phyloP scores from a whole-genome alignment of 2,113 vertebrate genomes.

The Mustelus asterias region DNA sequence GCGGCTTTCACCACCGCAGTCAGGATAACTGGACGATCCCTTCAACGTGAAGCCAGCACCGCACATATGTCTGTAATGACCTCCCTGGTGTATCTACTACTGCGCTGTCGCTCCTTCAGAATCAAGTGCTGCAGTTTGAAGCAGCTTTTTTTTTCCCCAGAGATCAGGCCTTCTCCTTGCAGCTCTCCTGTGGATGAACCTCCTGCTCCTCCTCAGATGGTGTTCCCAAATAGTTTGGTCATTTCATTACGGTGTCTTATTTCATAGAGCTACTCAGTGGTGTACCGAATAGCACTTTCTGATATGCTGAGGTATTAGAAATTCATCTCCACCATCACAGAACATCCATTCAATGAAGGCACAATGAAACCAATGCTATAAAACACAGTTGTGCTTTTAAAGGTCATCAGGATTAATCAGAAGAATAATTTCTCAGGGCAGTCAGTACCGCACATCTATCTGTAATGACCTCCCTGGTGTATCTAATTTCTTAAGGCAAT shows the following conservation, averaged over 20 bases:
- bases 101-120: background rate
- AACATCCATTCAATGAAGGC: background rate
- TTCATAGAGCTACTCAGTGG: background rate
- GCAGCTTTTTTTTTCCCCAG: too few species aligned
- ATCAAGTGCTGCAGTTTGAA: background rate
- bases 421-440: background rate
- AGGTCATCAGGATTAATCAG: background rate
- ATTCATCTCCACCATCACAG: background rate
- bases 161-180: too few species aligned
- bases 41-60: background rate
- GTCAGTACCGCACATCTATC: too few species aligned
- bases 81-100: background rate
- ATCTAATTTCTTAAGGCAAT: background rate
- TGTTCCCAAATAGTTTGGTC: background rate
- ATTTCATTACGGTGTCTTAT: background rate
- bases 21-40: too few species aligned
- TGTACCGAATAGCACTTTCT: background rate
- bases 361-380: background rate
- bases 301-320: background rate
- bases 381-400: background rate
- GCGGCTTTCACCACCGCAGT: background rate
- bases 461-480: too few species aligned
- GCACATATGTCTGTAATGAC: background rate
- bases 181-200: background rate
- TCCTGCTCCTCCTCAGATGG: background rate